phyloP scores from a whole-genome alignment of 2,113 vertebrate genomes.

The Lepus americanus region DNA sequence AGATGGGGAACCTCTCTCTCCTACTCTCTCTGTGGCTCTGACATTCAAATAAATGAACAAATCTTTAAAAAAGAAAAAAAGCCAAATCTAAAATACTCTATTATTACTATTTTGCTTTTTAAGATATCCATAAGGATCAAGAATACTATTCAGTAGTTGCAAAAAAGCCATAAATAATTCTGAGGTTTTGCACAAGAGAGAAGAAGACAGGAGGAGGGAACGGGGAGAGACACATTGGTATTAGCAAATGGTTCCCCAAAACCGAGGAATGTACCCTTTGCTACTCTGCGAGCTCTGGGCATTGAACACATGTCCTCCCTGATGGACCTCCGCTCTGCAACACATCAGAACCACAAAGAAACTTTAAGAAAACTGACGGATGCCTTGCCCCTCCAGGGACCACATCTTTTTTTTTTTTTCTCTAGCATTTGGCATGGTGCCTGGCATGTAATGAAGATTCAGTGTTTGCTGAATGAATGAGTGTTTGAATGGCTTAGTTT shows the following conservation, averaged over 20 bases:
- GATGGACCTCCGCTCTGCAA: not conserved
- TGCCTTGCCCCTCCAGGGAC: not conserved
- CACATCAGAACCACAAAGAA: not conserved
- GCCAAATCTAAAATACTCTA: constrained; percentile 13
- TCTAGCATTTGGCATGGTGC: not conserved
- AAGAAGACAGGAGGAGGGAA: not conserved
- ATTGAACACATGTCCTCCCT: no score
- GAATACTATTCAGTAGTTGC: not conserved
- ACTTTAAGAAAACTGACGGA: not conserved
- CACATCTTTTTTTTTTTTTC: not conserved
- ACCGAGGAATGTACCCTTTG: rapidly evolving
- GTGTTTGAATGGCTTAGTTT: constrained; percentile 48
- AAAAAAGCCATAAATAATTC: not conserved
- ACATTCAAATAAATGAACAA: no score
- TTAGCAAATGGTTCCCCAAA: no score
- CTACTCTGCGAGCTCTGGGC: not conserved
- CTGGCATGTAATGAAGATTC: constrained; percentile 50
- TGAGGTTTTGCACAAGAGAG: not conserved
- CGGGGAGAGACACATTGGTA: not conserved
- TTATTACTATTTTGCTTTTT: not conserved
- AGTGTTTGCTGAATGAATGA: constrained; percentile 72
- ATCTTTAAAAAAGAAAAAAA: not conserved
- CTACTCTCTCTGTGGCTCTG: no score
- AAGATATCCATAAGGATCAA: not conserved
- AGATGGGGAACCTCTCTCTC: no score